These are phyloP conservation scores for Latrodectus hesperus DNA, from an alignment of 2,888 invertebrate genomes.

Conservation along the genomic window DNA sequence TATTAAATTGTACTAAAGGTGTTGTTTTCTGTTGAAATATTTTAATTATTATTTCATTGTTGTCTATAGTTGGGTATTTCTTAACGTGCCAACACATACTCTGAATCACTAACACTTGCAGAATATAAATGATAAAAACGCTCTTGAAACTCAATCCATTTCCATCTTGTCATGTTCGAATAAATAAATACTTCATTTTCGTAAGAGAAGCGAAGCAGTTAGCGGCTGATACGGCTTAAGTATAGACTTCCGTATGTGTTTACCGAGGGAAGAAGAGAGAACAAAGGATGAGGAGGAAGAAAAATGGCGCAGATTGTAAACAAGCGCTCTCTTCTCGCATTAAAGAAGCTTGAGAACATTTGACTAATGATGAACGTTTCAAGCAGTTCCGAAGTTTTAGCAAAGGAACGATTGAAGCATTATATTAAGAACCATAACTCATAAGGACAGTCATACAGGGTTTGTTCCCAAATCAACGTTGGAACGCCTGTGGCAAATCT, in stretches of 20 bases:
- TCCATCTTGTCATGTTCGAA: too few relatives aligned
- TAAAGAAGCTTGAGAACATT: constrained; percentile 31
- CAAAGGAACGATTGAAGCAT: constrained; percentile 30
- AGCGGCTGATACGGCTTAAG: constrained; percentile 22
- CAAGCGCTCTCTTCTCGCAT: constrained; percentile 32
- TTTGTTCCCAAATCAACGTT: neutral
- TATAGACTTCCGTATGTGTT: constrained; percentile 52
- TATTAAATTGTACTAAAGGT: too few relatives aligned
- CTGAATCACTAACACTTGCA: too few relatives aligned
- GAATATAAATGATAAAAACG: too few relatives aligned
- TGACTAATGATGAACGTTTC: constrained; percentile 56
- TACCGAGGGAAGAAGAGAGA: constrained; percentile 32
- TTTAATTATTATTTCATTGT: too few relatives aligned
- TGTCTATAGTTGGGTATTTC: too few relatives aligned
- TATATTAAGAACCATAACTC: neutral
- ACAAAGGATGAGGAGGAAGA: constrained; percentile 26
- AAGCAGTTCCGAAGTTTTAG: constrained; percentile 25
- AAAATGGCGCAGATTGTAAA: constrained; percentile 37
- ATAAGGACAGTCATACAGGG: neutral
- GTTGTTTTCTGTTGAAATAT: too few relatives aligned
- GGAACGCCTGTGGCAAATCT: neutral
- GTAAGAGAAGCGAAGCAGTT: constrained; percentile 12
- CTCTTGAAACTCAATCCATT: too few relatives aligned
- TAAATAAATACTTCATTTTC: neutral
- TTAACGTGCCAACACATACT: too few relatives aligned